phyloP scores from a whole-genome alignment of 2,888 invertebrate species.

The Eupithecia dodoneata region DNA sequence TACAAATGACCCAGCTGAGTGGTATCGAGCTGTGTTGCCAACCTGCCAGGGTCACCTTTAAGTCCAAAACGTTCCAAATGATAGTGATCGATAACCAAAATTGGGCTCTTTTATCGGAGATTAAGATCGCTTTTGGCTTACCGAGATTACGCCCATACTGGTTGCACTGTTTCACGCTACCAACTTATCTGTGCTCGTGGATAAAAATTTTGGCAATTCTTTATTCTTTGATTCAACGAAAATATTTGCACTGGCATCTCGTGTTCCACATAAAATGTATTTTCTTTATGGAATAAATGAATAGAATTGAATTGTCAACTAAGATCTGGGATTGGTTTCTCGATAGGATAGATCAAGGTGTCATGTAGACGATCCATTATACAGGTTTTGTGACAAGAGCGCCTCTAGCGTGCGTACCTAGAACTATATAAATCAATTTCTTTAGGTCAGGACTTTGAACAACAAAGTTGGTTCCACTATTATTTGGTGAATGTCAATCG shows the following conservation, averaged over 20 bases:
- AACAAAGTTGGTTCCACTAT: background rate
- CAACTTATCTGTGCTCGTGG: background rate
- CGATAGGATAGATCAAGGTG: background rate
- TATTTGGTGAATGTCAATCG: constrained; percentile 26
- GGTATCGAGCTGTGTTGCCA: constrained; percentile 29
- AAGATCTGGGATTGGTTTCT: too few species aligned
- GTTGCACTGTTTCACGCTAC: constrained; percentile 10
- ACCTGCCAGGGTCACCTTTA: constrained; percentile 23
- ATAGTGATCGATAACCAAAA: constrained; percentile 19
- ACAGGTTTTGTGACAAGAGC: background rate
- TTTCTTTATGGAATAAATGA: too few species aligned
- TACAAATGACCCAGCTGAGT: constrained; percentile 14
- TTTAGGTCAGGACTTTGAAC: background rate
- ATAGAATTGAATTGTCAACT: background rate
- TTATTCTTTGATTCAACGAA: too few species aligned
- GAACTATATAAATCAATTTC: too few species aligned
- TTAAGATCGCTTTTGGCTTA: constrained; percentile 27
- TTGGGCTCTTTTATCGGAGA: constrained; percentile 18
- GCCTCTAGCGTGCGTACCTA: too few species aligned
- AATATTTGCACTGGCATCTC: background rate
- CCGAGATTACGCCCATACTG: constrained; percentile 4
- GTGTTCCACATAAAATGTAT: too few species aligned
- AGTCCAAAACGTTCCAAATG: constrained; percentile 20
- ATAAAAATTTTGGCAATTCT: background rate
- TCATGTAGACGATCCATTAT: background rate